Evolutionary conservation across 2,113 vertebrate genomes (phyloP).

Genomic region (Gasterosteus nipponicus): DNA sequence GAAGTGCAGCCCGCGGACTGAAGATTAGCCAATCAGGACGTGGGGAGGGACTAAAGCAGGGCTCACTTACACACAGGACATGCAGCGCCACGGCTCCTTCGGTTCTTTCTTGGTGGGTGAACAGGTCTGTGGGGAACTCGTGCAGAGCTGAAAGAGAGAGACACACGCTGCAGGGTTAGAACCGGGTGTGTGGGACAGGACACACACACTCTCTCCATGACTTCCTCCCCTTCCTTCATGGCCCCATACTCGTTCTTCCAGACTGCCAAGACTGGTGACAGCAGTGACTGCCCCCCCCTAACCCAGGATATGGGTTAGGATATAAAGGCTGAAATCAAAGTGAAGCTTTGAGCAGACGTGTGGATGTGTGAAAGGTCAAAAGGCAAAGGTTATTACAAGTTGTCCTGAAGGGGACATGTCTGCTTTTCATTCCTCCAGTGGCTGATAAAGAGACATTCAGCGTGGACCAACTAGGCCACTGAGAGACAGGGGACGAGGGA

Average conservation of each 20-base stretch:
- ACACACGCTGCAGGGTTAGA: slow-evolving; percentile 40
- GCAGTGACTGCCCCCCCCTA: neutral
- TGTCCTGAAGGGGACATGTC: neutral
- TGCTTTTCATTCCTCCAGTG: neutral
- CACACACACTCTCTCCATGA: neutral
- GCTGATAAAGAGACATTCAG: neutral
- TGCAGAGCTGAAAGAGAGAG: slow-evolving; percentile 85
- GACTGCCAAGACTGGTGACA: slow-evolving; percentile 9
- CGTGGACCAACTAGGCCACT: neutral
- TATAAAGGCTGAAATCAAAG: too few relatives aligned
- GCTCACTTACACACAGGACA: slow-evolving; percentile 91
- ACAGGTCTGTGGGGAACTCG: slow-evolving; percentile 92
- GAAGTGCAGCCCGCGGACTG: too few relatives aligned
- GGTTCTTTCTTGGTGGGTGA: slow-evolving; percentile 86
- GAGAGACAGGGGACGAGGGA: neutral
- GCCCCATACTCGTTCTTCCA: neutral
- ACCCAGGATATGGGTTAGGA: neutral
- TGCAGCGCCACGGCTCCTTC: slow-evolving; percentile 92
- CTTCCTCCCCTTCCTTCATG: neutral
- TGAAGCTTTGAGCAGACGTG: neutral
- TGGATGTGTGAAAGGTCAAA: neutral
- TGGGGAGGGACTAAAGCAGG: slow-evolving; percentile 2
- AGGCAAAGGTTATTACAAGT: neutral
- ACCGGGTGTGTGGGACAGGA: neutral
- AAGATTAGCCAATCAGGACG: neutral